Evolutionary conservation across 2,113 vertebrate genomes (phyloP).

Genomic region (Nibea coibor): DNA sequence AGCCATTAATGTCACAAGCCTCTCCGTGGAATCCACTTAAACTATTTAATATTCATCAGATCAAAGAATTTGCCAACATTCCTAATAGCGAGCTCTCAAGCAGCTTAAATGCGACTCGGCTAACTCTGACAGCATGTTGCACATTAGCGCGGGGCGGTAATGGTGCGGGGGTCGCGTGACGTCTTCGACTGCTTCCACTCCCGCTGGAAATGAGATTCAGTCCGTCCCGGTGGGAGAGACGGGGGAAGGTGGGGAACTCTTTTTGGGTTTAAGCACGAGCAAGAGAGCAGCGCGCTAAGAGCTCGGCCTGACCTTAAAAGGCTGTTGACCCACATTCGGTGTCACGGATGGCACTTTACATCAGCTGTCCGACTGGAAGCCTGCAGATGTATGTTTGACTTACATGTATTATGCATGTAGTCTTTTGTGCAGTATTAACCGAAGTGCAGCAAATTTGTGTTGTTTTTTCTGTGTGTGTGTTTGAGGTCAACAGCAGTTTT

Average conservation of each 20-base stretch:
- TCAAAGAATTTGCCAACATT: constrained; percentile 56
- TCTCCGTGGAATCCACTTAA: constrained; percentile 62
- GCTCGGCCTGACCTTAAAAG: constrained; percentile 65
- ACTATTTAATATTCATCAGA: constrained; percentile 74
- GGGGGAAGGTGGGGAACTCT: constrained; percentile 5
- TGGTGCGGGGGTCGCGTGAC: constrained; percentile 19
- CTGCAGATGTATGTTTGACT: not conserved
- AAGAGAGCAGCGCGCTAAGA: constrained; percentile 41
- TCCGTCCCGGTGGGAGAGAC: constrained; percentile 29
- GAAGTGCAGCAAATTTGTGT: not conserved
- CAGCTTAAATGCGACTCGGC: constrained; percentile 38
- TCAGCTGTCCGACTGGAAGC: constrained; percentile 30
- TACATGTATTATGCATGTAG: constrained; percentile 23
- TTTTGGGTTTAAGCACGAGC: constrained; percentile 55
- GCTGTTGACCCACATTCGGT: constrained; percentile 72
- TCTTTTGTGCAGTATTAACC: not conserved
- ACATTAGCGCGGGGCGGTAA: constrained; percentile 39
- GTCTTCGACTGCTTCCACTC: constrained; percentile 33
- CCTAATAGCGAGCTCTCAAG: constrained; percentile 41
- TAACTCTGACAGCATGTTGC: constrained; percentile 43
- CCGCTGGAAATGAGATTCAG: constrained; percentile 51
- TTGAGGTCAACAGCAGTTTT: not conserved
- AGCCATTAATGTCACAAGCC: constrained; percentile 61
- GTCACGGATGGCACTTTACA: constrained; percentile 46
- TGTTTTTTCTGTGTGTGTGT: too few species aligned